phyloP scores from a whole-genome alignment of 1,140 invertebrate species.

The Anadara kagoshimensis region DNA sequence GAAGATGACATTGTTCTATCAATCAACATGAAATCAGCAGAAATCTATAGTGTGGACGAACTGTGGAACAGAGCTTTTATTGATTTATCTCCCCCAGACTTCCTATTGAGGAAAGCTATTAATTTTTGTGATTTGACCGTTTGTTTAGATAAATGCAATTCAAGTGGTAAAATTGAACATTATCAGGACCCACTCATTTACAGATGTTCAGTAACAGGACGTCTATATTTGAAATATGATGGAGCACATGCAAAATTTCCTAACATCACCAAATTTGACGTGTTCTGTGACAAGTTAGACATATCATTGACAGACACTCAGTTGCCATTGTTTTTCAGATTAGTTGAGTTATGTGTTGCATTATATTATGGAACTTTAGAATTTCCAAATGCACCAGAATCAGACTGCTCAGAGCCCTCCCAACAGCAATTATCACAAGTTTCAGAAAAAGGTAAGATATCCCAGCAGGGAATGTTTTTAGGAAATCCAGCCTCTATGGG shows the following conservation, averaged over 20 bases:
- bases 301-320: conserved; percentile 88
- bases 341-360: conserved; percentile 81
- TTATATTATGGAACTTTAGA: conserved; percentile 77
- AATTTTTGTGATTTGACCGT: conserved; percentile 91
- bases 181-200: conserved; percentile 95
- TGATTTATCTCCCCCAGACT: conserved; percentile 81
- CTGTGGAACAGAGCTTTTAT: conserved; percentile 91
- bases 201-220: conserved; percentile 82
- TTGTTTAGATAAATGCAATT: conserved; percentile 92
- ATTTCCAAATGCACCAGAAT: no score
- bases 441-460: no score
- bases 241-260: conserved; percentile 78
- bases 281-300: conserved; percentile 83
- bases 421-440: no score
- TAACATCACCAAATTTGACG: conserved; percentile 81
- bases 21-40: conserved; percentile 91
- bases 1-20: conserved; percentile 97
- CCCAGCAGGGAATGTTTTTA: no score
- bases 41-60: conserved; percentile 86
- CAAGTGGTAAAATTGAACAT: conserved; percentile 92
- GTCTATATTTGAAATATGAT: conserved; percentile 81
- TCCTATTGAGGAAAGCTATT: conserved; percentile 86
- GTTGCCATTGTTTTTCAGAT: conserved; percentile 86
- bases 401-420: no score
- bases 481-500: no score